These are phyloP conservation scores for Platysteira castanea DNA, from an alignment of 2,113 vertebrate species.

Conservation along the genomic window DNA sequence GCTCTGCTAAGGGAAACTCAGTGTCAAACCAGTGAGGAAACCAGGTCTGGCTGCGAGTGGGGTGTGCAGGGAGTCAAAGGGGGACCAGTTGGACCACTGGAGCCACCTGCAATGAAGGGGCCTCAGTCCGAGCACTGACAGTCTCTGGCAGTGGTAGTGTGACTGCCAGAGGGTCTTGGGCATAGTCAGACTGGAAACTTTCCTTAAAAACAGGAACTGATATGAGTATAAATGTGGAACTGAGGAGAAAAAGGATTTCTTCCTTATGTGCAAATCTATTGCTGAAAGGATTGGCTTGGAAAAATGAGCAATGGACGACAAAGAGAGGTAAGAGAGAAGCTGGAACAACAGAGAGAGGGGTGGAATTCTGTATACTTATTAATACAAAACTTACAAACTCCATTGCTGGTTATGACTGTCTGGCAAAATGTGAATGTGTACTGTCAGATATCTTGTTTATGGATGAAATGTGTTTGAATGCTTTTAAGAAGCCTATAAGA, in stretches of 20 bases:
- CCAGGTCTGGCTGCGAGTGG: not conserved
- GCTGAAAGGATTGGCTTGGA: not conserved
- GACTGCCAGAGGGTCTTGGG: not conserved
- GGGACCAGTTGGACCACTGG: not conserved
- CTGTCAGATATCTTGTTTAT: not conserved
- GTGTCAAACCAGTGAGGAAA: not conserved
- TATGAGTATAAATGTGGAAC: fast-evolving
- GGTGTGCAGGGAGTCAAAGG: not conserved
- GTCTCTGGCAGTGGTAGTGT: not conserved
- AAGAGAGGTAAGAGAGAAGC: not conserved
- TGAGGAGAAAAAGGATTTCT: not conserved
- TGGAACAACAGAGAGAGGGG: not conserved
- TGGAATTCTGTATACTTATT: not conserved
- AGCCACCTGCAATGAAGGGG: not conserved
- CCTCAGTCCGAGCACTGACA: not conserved
- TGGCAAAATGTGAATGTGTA: not conserved
- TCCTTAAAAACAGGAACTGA: not conserved
- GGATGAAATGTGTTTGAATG: not conserved
- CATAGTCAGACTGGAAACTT: not conserved
- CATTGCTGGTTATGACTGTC: not conserved
- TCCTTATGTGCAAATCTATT: not conserved
- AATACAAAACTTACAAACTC: not conserved
- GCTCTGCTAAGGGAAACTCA: not conserved
- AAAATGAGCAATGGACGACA: not conserved
- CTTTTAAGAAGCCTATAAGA: not conserved